Base-by-base conservation (phyloP, 1,140 invertebrate species). In the Littorina saxatilis region DNA sequence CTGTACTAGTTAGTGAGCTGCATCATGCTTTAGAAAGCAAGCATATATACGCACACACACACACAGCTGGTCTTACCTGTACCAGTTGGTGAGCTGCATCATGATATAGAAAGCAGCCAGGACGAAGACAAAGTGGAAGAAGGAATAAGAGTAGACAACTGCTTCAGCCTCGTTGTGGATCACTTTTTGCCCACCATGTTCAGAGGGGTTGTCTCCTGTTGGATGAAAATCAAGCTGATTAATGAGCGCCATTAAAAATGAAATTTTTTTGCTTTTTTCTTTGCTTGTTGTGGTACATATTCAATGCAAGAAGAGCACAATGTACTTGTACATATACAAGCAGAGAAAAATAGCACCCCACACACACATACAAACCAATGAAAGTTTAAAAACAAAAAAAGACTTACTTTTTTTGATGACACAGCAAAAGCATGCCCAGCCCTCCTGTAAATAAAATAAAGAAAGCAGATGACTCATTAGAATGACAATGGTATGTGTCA, bases 51-150 rank as follows among this genome's bases (percentile, higher is more conserved):
- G 17, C 5, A 47, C 17, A 47, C 43, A 5, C 43, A 47, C 17
- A 17, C 43, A 47, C 43, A n/a, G 79, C 68, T 40, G 37, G 23
- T 75, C 86, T 85, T 88, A 93, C 93, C 89, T 91, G 84, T 93
- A 92, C 93, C 93, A 93, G 85, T 92, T 92, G n/a, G 93, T 93
- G 0, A 93, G 87, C 84, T 93, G 92, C 93, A 93, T 93, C 93
- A 93, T 93, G 70, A 93, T 90, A 82, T 93, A 93, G 27, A 93
- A 89, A 68, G 86, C 89, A 35, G 93, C 92, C 39, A 93, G 80
- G 72, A 85, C 89, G 82, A 92, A 92, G 15, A 93, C 85, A 72
- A 93, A 86, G 81, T 93, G 93, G 81, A 93, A 93, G 82, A 93
- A 93, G 32, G 91, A 87, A 70, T 93, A 93, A 79, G 90, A 92